Base-by-base conservation (phyloP, 2,113 vertebrate species). In the Catharus bicknelli region DNA sequence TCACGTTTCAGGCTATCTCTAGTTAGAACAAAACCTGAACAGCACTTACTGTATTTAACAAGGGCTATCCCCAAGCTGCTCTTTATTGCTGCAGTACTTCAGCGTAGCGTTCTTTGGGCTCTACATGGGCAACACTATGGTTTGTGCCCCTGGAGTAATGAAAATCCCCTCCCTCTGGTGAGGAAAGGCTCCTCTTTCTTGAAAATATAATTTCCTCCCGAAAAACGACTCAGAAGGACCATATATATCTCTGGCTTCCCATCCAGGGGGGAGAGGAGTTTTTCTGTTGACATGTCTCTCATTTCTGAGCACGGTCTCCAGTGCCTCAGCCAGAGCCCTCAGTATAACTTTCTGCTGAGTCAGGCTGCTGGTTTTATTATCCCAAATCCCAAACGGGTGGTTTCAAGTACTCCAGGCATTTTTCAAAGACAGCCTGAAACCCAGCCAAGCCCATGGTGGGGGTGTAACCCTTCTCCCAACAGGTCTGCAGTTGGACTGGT, bases 61-160 rank as follows among this genome's bases (percentile, higher is more conserved):
- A 54, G 54, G 38, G 25, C 11, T 64, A 55, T 61, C 36, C 42
- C 54, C 58, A 29, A 58, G 42, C 75, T 72, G 74, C 30, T 54
- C n/a, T 53, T 55, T 10, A 10, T 6, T 34, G 10, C 22, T 32
- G 55, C 43, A 48, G 34, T 11, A 18, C 17, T 51, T 77, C 55
- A 48, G 66, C 0, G 0, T 17, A 68, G 38, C 0, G 0, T 34
- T 86, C 83, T 53, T 3, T 3, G 30, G 62, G 51, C 73, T 94
- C 58, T 74, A 59, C 42, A 38, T 0, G 0, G 81, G 21, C 2
- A 0, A 40, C 32, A 16, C 0, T 0, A 2, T 0, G 0, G 5
- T 27, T 25, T 5, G 0, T 40, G 3, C 14, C 57, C 15, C 16
- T 0, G 0, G n/a, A n/a, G 54, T 6, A 53, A 69, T 1, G 9